phyloP scores from a whole-genome alignment of 1,140 invertebrate species.

The Ostrea edulis region DNA sequence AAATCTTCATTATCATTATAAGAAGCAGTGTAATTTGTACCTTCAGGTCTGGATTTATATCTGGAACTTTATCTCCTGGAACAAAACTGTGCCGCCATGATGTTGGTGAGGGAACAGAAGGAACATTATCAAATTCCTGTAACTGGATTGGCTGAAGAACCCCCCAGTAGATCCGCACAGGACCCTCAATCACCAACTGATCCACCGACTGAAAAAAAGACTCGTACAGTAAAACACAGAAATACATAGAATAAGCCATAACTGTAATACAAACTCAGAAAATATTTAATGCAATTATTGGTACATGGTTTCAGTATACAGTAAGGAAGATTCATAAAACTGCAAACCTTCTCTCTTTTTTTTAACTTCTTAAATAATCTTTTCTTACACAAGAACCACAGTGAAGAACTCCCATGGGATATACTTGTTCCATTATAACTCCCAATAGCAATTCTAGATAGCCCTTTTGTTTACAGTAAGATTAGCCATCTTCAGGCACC shows the following conservation, averaged over 20 bases:
- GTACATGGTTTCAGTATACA: no score
- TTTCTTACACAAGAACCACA: neutral
- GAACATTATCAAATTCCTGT: conserved; percentile 92
- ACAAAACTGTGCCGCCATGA: conserved; percentile 70
- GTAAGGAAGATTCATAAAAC: no score
- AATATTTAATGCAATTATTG: no score
- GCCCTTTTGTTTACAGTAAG: neutral
- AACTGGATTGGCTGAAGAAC: conserved; percentile 90
- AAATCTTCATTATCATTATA: neutral
- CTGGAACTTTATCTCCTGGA: conserved; percentile 50
- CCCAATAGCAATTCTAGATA: neutral
- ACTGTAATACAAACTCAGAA: no score
- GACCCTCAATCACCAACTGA: conserved; percentile 88
- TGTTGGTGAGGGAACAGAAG: conserved; percentile 55
- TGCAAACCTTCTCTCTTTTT: no score
- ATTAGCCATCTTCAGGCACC: neutral
- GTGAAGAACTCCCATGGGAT: neutral
- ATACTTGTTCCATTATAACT: neutral
- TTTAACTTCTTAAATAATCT: no score
- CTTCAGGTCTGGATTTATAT: conserved; percentile 25
- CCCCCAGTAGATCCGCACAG: conserved; percentile 91
- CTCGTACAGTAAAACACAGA: neutral
- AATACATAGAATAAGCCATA: neutral
- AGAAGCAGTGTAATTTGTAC: neutral
- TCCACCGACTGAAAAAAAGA: conserved; percentile 84